Conservation (phyloP, 2,888 invertebrate genomes). For the Xanthia togata region DNA sequence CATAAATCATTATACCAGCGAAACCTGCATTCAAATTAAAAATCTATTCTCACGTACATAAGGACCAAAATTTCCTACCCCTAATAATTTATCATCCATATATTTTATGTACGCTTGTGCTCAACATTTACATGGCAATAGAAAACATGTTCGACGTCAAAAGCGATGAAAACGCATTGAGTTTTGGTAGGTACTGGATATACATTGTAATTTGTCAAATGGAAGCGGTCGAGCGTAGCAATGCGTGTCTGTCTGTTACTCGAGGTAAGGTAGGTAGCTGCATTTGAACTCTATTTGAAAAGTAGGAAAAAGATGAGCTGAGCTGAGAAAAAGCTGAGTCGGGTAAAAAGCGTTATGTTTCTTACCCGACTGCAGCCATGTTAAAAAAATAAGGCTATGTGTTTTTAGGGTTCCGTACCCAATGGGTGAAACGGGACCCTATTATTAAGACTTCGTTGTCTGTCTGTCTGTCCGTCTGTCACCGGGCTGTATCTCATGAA, state of each 20-base stretch:
- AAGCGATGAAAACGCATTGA: conserved; percentile 53
- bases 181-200: conserved; percentile 37
- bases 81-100: not conserved
- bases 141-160: conserved; percentile 47
- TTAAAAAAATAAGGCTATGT: no score
- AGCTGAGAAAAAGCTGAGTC: no score
- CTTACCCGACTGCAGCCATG: no score
- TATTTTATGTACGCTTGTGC: conserved; percentile 31
- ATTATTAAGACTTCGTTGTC: no score
- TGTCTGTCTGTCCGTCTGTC: no score
- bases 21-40: not conserved
- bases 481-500: no score
- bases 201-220: conserved; percentile 63
- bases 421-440: no score
- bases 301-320: no score
- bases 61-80: not conserved
- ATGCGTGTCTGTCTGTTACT: conserved; percentile 15
- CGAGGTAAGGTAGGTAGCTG: not conserved
- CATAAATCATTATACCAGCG: conserved; percentile 23
- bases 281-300: not conserved
- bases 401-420: no score
- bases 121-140: conserved; percentile 38
- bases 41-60: not conserved
- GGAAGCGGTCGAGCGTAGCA: conserved; percentile 44
- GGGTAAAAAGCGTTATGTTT: no score